These are phyloP conservation scores for Venustaconcha ellipsiformis DNA, from an alignment of 1,140 invertebrate species.

Conservation along the genomic window DNA sequence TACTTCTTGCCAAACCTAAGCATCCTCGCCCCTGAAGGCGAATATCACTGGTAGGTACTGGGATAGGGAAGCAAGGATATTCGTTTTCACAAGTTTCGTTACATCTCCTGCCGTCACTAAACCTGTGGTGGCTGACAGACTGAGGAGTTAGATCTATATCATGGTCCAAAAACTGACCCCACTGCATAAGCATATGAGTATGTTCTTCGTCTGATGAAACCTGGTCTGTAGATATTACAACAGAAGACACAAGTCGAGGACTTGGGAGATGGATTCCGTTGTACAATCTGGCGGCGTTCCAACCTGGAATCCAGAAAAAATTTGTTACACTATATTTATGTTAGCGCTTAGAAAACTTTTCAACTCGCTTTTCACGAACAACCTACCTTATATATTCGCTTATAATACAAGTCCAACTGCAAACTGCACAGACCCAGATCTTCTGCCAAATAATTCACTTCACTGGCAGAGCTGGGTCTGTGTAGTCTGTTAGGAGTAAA, in stretches of 20 bases:
- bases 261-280: slow-evolving; percentile 88
- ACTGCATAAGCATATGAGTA: slow-evolving; percentile 99
- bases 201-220: slow-evolving; percentile 84
- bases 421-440: no score
- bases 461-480: no score
- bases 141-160: slow-evolving; percentile 95
- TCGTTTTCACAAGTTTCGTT: slow-evolving; percentile 92
- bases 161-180: slow-evolving; percentile 99
- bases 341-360: not conserved
- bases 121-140: slow-evolving; percentile 87
- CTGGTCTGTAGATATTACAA: slow-evolving; percentile 83
- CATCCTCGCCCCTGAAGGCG: slow-evolving; percentile 78
- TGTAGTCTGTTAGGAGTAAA: no score
- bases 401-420: no score
- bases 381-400: no score
- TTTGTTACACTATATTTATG: not conserved
- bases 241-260: slow-evolving; percentile 87
- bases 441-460: no score
- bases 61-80: slow-evolving; percentile 97
- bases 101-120: slow-evolving; percentile 92
- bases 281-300: slow-evolving; percentile 84
- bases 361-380: not conserved
- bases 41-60: slow-evolving; percentile 86
- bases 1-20: slow-evolving; percentile 75
- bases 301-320: slow-evolving; percentile 72